Evolutionary conservation across 2,113 vertebrate species (phyloP).

Genomic region (Shinisaurus crocodilurus): DNA sequence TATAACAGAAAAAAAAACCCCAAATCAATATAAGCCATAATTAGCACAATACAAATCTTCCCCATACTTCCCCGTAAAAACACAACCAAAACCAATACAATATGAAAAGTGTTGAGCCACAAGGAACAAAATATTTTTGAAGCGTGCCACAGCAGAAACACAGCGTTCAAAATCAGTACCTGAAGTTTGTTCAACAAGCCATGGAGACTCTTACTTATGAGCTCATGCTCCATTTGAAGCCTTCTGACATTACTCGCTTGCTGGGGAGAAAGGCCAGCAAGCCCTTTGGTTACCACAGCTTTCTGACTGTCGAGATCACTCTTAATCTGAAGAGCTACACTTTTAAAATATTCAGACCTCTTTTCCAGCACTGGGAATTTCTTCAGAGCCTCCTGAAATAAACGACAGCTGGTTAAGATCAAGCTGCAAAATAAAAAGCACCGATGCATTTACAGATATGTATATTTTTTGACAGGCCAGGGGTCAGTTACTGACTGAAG

Average conservation of each 20-base stretch:
- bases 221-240: constrained; percentile 66
- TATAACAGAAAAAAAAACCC: no score
- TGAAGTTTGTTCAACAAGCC: constrained; percentile 74
- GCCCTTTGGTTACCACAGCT: constrained; percentile 41
- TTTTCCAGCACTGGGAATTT: constrained; percentile 61
- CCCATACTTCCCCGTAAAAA: no score
- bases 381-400: constrained; percentile 74
- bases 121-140: no score
- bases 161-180: constrained; percentile 61
- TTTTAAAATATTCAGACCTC: constrained; percentile 65
- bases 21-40: no score
- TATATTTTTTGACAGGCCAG: background rate
- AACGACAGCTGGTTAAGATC: constrained; percentile 33
- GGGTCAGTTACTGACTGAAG: background rate
- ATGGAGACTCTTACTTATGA: constrained; percentile 64
- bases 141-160: background rate
- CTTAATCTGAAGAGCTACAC: constrained; percentile 65
- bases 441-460: background rate
- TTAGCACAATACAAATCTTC: no score
- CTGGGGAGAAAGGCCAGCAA: constrained; percentile 55
- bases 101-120: no score
- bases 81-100: no score
- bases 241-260: constrained; percentile 63
- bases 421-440: background rate
- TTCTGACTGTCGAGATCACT: constrained; percentile 67